Evolutionary conservation across 2,797 vertebrate species (phyloP).

Genomic region (Somateria mollissima): DNA sequence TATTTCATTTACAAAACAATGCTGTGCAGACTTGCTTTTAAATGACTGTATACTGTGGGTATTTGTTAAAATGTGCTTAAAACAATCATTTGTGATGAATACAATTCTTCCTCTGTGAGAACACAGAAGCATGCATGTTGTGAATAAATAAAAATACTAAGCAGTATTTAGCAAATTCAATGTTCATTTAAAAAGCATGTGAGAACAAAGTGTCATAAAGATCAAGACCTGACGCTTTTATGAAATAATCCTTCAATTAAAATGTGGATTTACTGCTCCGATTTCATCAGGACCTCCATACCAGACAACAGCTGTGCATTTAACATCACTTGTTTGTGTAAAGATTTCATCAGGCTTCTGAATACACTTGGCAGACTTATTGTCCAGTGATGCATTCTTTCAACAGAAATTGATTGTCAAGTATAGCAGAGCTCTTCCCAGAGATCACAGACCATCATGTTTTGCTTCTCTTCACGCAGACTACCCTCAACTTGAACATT

Average conservation of each 20-base stretch:
- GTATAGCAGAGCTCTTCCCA: neutral
- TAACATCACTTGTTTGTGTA: neutral
- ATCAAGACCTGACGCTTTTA: slow-evolving; percentile 27
- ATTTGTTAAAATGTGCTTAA: slow-evolving; percentile 40
- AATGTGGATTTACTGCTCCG: slow-evolving; percentile 4
- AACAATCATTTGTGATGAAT: neutral
- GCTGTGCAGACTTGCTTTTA: slow-evolving; percentile 22
- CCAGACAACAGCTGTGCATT: slow-evolving; percentile 2
- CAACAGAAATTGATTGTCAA: slow-evolving; percentile 6
- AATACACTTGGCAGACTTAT: neutral
- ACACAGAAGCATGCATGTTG: neutral
- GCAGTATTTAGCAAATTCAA: slow-evolving; percentile 18
- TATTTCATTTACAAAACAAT: slow-evolving; percentile 22
- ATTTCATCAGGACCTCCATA: neutral
- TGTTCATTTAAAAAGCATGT: slow-evolving; percentile 8
- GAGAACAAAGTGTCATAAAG: slow-evolving; percentile 12
- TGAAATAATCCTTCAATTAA: slow-evolving; percentile 14
- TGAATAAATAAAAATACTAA: neutral
- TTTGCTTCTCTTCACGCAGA: neutral
- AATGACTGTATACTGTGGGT: slow-evolving; percentile 10
- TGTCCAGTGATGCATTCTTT: neutral
- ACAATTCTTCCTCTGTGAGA: neutral
- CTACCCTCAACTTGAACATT: neutral
- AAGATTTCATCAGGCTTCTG: neutral
- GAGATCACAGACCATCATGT: neutral